Evolutionary conservation across 2,888 invertebrate genomes (phyloP).

Genomic region (Aradus depressus): DNA sequence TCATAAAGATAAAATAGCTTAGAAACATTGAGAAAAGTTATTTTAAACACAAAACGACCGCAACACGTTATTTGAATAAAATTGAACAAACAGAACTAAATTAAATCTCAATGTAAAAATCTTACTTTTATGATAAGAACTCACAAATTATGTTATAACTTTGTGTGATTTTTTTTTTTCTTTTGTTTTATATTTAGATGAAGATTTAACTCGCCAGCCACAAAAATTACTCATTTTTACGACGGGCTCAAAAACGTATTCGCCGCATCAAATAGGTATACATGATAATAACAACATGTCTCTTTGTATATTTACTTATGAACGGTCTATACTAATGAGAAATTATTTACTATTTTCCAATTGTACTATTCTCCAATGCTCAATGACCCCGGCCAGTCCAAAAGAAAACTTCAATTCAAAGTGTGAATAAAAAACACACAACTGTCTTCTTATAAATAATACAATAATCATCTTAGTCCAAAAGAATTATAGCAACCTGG

Average conservation of each 20-base stretch:
- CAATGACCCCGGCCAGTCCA: background rate
- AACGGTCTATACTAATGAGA: background rate
- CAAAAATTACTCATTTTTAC: conserved; percentile 72
- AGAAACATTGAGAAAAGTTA: too few species aligned
- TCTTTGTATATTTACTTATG: conserved; percentile 11
- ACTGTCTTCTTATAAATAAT: too few species aligned
- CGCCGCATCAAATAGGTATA: conserved; percentile 70
- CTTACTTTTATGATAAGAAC: background rate
- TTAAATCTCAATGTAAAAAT: background rate
- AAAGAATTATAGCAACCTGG: too few species aligned
- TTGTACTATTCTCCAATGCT: background rate
- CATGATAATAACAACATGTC: too few species aligned
- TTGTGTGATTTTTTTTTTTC: conserved; percentile 2
- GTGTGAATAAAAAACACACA: too few species aligned
- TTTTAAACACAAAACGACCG: too few species aligned
- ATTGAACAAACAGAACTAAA: too few species aligned
- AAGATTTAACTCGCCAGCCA: conserved; percentile 43
- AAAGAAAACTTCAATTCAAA: too few species aligned
- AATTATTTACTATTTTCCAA: background rate
- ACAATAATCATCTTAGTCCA: too few species aligned
- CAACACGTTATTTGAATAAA: too few species aligned
- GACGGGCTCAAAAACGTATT: conserved; percentile 69
- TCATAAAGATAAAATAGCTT: too few species aligned
- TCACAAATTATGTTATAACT: conserved; percentile 26
- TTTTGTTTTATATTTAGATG: conserved; percentile 33